A percentile compares a stretch with the other conserved stretches of the same genome.
Evolutionary conservation across 2,797 vertebrate species (phyloP).

Genomic region (Periparus ater): DNA sequence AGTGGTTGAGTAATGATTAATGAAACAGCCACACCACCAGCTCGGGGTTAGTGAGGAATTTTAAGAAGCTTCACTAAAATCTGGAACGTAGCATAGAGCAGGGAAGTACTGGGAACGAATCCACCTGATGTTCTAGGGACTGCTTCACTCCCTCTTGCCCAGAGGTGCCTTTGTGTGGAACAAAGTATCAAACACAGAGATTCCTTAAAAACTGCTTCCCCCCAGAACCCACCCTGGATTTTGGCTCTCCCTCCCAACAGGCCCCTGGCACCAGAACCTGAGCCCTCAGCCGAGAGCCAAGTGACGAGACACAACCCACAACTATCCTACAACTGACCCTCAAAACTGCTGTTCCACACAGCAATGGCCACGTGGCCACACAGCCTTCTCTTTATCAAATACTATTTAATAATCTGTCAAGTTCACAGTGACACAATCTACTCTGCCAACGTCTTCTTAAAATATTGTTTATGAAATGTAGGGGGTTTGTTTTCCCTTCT

Average conservation of each 20-base stretch:
- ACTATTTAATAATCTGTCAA: neutral
- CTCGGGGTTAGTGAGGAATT: neutral
- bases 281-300: neutral
- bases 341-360: neutral
- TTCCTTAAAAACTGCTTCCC: neutral
- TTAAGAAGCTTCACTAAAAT: neutral
- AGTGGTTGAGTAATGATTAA: neutral
- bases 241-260: neutral
- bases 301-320: neutral
- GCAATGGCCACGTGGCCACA: fast-evolving
- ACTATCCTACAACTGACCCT: neutral
- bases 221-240: fast-evolving
- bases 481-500: neutral
- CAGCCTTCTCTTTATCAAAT: neutral
- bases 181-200: neutral
- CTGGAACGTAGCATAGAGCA: neutral
- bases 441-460: neutral
- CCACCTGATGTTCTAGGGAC: fast-evolving
- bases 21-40: neutral
- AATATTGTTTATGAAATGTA: neutral
- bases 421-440: neutral
- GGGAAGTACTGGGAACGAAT: neutral
- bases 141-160: neutral
- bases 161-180: neutral
- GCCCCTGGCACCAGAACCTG: neutral